Conservation (phyloP, 2,888 invertebrate genomes). For the Alsophila aescularia region DNA sequence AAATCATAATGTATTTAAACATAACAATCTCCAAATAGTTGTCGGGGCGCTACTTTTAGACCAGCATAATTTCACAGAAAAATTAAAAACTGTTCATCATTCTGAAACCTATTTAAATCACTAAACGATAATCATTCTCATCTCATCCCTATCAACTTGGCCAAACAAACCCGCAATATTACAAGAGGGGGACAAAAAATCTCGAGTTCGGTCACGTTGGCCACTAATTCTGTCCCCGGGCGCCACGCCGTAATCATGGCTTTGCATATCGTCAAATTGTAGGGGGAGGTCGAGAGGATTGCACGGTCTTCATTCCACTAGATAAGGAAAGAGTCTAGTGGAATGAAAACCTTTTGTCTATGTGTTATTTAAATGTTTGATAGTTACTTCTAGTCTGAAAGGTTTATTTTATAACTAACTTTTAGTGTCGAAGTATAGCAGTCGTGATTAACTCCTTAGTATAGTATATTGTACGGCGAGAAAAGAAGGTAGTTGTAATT, state of each 20-base stretch:
- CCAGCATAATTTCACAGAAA: too few relatives aligned
- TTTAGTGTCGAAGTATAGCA: too few relatives aligned
- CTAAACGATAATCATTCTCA: neutral
- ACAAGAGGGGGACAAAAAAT: conserved; percentile 68
- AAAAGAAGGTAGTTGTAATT: too few relatives aligned
- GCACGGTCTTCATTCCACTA: too few relatives aligned
- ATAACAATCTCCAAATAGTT: too few relatives aligned
- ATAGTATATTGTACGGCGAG: too few relatives aligned
- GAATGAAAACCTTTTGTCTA: neutral
- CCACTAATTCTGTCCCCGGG: conserved; percentile 75
- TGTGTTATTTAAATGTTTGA: neutral
- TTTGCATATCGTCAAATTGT: conserved; percentile 51
- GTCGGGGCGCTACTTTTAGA: too few relatives aligned
- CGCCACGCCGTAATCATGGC: conserved; percentile 61
- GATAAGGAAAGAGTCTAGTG: conserved; percentile 5
- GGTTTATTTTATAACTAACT: too few relatives aligned
- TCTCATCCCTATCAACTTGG: conserved; percentile 9
- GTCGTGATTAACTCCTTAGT: too few relatives aligned
- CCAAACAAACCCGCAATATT: conserved; percentile 48
- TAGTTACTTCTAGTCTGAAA: too few relatives aligned
- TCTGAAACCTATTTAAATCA: neutral
- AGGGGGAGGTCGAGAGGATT: conserved; percentile 24
- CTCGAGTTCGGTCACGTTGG: conserved; percentile 74
- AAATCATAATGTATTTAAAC: too few relatives aligned
- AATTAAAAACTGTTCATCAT: too few relatives aligned